Base-by-base conservation (phyloP, 2,797 vertebrate genomes). In the Balearica regulorum region DNA sequence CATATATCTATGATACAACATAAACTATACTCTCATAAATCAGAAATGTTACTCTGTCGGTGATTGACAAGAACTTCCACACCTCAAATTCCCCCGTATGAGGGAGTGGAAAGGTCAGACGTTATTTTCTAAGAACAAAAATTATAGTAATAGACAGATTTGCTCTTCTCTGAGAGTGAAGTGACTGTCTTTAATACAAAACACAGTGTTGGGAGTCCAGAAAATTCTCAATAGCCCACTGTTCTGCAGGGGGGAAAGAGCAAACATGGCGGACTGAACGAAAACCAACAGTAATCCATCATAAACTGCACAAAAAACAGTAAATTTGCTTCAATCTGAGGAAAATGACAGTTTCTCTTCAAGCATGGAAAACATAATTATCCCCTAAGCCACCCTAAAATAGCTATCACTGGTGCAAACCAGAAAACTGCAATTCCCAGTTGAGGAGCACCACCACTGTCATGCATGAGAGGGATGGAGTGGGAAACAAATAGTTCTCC, bases 341-440 rank as follows among this genome's bases (percentile, higher is more conserved):
- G 80, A 90, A 90, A 91, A 90, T 21, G 28, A 87, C 58, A 89
- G 53, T 49, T 94, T 92, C 15, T 87, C 7, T 26, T 87, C 76
- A 87, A 95, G 62, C 73, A 90, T 22, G 48, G 64, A 87, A 93
- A 94, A 69, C 28, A 31, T 26, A 83, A 86, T 91, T 90, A 90
- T 90, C 43, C 58, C 41, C 44, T 61, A 86, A 91, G 54, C 29
- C 48, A 60, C 41, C 8, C 70, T 80, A 93, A 82, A 93, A 86
- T 25, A 94, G 43, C 61, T 91, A 35, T 61, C 73, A 48, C 69
- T 83, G 37, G 73, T 72, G 54, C 51, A 78, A 86, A 88, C 22
- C 57, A 89, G 89, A 83, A 84, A 91, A 91, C 46, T 70, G 54
- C 70, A 81, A 14, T 76, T 94, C 85, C 58, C 79, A 93, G 10